Conservation (phyloP, 2,113 vertebrate genomes). For the Psophia crepitans region DNA sequence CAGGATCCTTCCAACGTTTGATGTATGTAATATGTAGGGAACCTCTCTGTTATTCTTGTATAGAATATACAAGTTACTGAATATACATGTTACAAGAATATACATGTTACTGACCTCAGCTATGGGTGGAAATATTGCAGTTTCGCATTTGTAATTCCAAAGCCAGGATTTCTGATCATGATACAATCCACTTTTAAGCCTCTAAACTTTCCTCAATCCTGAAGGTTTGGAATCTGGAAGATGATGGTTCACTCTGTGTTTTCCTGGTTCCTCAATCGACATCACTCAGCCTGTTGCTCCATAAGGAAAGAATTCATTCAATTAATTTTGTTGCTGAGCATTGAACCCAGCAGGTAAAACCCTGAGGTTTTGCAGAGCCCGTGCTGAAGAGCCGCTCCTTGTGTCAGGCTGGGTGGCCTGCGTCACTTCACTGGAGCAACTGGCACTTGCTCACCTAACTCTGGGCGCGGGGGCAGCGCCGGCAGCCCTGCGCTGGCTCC, state of each 20-base stretch:
- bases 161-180: accelerated
- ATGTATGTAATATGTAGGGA: background rate
- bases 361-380: background rate
- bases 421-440: accelerated
- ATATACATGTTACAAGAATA: no score
- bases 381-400: no score
- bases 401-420: background rate
- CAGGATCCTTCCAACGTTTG: background rate
- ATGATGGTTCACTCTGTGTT: accelerated
- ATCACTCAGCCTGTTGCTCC: background rate
- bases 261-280: background rate
- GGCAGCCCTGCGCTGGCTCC: accelerated
- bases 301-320: background rate
- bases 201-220: no score
- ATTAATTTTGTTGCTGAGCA: background rate
- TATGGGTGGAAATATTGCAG: background rate
- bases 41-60: background rate
- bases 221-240: background rate
- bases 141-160: accelerated
- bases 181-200: background rate
- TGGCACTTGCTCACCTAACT: accelerated
- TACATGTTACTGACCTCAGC: accelerated
- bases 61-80: no score
- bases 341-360: background rate
- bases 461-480: no score